A percentile compares a stretch with the other conserved stretches of the same genome.
These are phyloP conservation scores for Crematogaster levior DNA, from an alignment of 2,888 invertebrate species.

Conservation along the genomic window DNA sequence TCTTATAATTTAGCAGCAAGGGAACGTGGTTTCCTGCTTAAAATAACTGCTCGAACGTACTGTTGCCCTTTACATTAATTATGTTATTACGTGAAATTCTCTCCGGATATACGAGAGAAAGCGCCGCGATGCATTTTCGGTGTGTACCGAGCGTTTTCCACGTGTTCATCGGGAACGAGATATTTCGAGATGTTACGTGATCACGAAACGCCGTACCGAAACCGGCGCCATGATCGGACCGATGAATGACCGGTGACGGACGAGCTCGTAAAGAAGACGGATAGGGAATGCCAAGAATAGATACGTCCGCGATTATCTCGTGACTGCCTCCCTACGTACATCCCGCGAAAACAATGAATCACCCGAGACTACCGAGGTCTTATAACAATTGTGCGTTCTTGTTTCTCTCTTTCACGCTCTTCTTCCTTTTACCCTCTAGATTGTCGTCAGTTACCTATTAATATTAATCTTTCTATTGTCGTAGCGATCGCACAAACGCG, in stretches of 20 bases:
- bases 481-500: background rate
- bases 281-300: constrained; percentile 66
- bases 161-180: constrained; percentile 18
- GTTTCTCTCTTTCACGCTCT: background rate
- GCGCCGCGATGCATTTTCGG: background rate
- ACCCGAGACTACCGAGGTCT: constrained; percentile 12
- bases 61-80: background rate
- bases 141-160: background rate
- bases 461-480: constrained; percentile 18
- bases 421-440: background rate
- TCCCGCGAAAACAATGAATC: constrained; percentile 66
- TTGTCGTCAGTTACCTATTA: constrained; percentile 15
- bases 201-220: constrained; percentile 39
- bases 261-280: constrained; percentile 70
- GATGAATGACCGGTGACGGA: constrained; percentile 69
- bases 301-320: constrained; percentile 65
- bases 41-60: constrained; percentile 13
- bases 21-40: background rate
- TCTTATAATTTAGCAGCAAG: background rate
- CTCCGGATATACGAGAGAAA: background rate
- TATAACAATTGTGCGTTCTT: constrained; percentile 35
- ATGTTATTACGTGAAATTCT: background rate
- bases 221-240: constrained; percentile 50
- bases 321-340: constrained; percentile 50
- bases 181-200: constrained; percentile 54